Base-by-base conservation (phyloP, 1,140 invertebrate genomes). In the Mamestra configurata region DNA sequence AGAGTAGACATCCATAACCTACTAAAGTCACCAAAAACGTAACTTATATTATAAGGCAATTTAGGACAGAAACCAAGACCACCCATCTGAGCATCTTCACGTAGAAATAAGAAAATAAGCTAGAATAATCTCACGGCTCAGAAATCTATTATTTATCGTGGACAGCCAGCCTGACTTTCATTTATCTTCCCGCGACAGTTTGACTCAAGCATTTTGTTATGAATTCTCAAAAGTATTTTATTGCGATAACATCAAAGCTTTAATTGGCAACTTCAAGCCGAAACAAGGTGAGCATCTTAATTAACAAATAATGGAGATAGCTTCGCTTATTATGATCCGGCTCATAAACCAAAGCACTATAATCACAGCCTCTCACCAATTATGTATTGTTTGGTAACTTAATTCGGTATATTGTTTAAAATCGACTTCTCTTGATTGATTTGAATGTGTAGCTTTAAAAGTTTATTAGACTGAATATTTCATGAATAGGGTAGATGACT, bases 401-500 rank as follows among this genome's bases (percentile, higher is more conserved):
- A 72, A 73, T 70, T 53, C 37, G 66, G 27, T 46, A n/a, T 49
- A 81, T 81, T 73, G 57, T 78, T 78, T 78, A 55, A 68, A 78
- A 76, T 79, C 77, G 22, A 61, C 80, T 82, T 76, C 75, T 75
- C 43, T 79, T 79, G 72, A 82, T 73, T 77, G 72, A 43, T 59
- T 77, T 75, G 37, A 53, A 78, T 51, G 22, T 64, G 57, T 40
- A 72, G 22, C n/a, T 18, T 43, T 57, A 61, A 76, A 35, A 64
- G 37, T 20, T 76, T 76, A 76, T 64, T 76, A 49, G 4, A 49
- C 43, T 49, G 31, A 64, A 37, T 61, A 35, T 20, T 13, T 55
- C 61, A 49, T 64, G 24, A 59, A 57, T 40, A 59, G 18, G 35
- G 8, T 20, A n/a, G n/a, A n/a, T n/a, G n/a, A n/a, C n/a, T n/a